phyloP scores from a whole-genome alignment of 2,113 vertebrate genomes.

The Limanda limanda region DNA sequence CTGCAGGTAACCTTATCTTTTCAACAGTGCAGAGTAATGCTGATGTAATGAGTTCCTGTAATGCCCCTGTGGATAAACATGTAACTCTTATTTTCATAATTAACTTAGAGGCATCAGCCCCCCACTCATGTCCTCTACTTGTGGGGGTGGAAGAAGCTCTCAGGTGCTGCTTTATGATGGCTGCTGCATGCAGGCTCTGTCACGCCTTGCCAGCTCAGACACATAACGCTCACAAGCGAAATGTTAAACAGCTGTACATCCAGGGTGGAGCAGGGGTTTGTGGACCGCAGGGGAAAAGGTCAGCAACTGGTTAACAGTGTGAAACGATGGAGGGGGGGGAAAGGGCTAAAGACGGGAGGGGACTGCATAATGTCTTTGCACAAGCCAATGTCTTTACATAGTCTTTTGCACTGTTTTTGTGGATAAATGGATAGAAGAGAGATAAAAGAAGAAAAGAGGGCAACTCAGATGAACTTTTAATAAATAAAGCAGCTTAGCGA shows the following conservation, averaged over 20 bases:
- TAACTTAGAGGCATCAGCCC: conserved; percentile 26
- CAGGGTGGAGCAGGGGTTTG: conserved; percentile 41
- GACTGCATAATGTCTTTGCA: conserved; percentile 27
- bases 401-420: not conserved
- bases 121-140: conserved; percentile 15
- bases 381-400: not conserved
- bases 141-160: conserved; percentile 52
- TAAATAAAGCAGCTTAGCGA: conserved; percentile 74
- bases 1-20: conserved; percentile 34
- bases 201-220: not conserved
- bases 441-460: conserved; percentile 24
- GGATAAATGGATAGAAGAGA: not conserved
- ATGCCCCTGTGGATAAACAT: conserved; percentile 38
- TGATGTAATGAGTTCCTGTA: conserved; percentile 31
- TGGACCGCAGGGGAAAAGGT: conserved; percentile 52
- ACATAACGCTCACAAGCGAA: conserved; percentile 34
- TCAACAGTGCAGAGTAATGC: conserved; percentile 29
- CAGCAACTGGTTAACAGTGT: conserved; percentile 57
- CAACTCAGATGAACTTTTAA: conserved; percentile 56
- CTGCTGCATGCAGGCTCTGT: conserved; percentile 23
- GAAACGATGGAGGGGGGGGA: conserved; percentile 2
- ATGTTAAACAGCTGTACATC: conserved; percentile 47
- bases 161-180: conserved; percentile 30
- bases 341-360: conserved; percentile 3
- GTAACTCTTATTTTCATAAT: conserved; percentile 42